Base-by-base conservation (phyloP, 2,888 invertebrate genomes). In the Aquatica leii region DNA sequence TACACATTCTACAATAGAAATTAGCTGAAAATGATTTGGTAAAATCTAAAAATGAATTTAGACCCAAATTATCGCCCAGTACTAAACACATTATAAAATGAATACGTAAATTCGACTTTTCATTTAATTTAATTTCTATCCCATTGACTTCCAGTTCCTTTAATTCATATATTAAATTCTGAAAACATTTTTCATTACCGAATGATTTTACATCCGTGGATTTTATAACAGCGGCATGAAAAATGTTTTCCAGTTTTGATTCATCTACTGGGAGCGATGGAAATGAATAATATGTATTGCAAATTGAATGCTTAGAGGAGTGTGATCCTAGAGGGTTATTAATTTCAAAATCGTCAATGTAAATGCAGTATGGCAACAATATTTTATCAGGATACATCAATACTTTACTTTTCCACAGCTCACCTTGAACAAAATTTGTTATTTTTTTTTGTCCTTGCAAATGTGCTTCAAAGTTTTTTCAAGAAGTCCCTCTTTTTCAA, bases 321-420 rank as follows among this genome's bases (percentile, higher is more conserved):
- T 72, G 57, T 9, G 70, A 66, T 17, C 72, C 72, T 40, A 74
- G 63, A 17, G 72, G 69, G 53, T 73, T 70, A 56, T 71, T 72
- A 14, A 71, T 71, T 70, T 74, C 73, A 43, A 70, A 71, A 66
- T 71, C 72, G 55, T 73, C 70, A n/a, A 69, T 60, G 48, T 69
- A 71, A 12, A 73, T 31, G 34, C 69, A 70, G 63, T 62, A 70
- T 1, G 71, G 70, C 9, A 72, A 52, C 14, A 65, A n/a, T 43
- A 64, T 69, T 68, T 73, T 69, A 40, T 65, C 48, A 14, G 65
- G 65, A 58, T 69, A 70, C 9, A 68, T 3, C 50, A 48, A 12
- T 12, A 53, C 5, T 63, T 73, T 72, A n/a, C 56, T 51, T 64
- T 69, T 68, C 72, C 72, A 73, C 15, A 72, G 35, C 15, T 71